A percentile compares a stretch with the other conserved stretches of the same genome.
These are phyloP conservation scores for Temnothorax rugatulus DNA, from an alignment of 2,888 invertebrate species.

Conservation along the genomic window DNA sequence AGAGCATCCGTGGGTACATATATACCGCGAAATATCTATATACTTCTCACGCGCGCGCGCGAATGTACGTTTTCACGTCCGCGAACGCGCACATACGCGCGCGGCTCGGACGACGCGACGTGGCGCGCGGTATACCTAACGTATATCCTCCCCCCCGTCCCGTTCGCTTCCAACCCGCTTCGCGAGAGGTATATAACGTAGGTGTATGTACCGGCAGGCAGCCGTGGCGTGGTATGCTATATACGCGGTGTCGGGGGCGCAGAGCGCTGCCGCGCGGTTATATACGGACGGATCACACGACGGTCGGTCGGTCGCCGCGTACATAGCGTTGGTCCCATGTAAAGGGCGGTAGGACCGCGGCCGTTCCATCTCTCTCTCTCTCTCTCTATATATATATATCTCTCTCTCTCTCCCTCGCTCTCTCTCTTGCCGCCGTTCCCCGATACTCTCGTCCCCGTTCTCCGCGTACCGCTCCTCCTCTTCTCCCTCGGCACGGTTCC, in stretches of 20 bases:
- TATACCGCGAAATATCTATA: constrained; percentile 27
- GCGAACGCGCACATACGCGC: constrained; percentile 56
- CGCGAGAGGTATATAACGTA: constrained; percentile 55
- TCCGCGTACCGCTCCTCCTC: constrained; percentile 45
- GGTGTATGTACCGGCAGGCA: constrained; percentile 59
- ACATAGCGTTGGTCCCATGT: constrained; percentile 75
- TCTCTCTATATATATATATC: too few species aligned
- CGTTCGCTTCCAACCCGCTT: constrained; percentile 25
- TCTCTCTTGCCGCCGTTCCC: constrained; percentile 46
- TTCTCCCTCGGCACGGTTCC: constrained; percentile 42
- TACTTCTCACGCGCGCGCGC: constrained; percentile 19
- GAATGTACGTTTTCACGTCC: constrained; percentile 36
- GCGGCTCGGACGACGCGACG: constrained; percentile 62
- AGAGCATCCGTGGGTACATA: constrained; percentile 14
- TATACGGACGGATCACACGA: constrained; percentile 70
- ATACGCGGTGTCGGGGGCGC: constrained; percentile 52
- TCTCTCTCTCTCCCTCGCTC: constrained; percentile 31
- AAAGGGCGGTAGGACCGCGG: constrained; percentile 80
- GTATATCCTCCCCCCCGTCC: constrained; percentile 40
- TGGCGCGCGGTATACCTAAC: constrained; percentile 65
- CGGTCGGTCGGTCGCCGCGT: constrained; percentile 68
- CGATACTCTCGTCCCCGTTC: constrained; percentile 53
- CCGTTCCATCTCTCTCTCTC: constrained; percentile 48
- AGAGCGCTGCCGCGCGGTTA: constrained; percentile 65
- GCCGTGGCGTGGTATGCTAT: constrained; percentile 67